A percentile compares a stretch with the other conserved stretches of the same genome.
Conservation (phyloP, 2,797 vertebrate genomes). For the Buphagus erythrorhynchus region DNA sequence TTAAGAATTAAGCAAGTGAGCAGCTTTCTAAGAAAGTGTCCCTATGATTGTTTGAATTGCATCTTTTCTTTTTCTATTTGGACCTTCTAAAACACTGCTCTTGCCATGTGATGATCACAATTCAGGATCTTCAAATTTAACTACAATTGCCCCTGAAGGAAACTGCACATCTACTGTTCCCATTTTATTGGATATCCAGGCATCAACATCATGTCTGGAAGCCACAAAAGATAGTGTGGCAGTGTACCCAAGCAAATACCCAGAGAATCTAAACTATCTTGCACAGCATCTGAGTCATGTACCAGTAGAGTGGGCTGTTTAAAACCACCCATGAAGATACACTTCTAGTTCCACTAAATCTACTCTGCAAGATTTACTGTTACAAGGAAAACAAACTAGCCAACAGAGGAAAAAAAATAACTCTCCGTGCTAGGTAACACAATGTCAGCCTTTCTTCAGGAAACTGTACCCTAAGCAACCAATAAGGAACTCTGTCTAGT, state of each 20-base stretch:
- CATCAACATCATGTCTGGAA: not conserved
- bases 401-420: not conserved
- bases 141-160: not conserved
- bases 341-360: not conserved
- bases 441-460: not conserved
- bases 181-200: not conserved
- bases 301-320: not conserved
- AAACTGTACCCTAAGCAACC: not conserved
- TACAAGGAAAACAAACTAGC: not conserved
- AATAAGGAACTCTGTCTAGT: not conserved
- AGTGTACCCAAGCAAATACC: not conserved
- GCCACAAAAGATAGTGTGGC: not conserved
- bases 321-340: not conserved
- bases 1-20: not conserved
- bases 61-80: not conserved
- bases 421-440: not conserved
- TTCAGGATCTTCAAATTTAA: not conserved
- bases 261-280: not conserved
- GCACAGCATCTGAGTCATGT: not conserved
- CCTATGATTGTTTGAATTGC: not conserved
- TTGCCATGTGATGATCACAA: not conserved
- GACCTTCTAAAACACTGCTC: not conserved
- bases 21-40: not conserved
- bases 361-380: not conserved
- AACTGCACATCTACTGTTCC: not conserved